Base-by-base conservation (phyloP, 2,888 invertebrate species). In the Slavum lentiscoides region DNA sequence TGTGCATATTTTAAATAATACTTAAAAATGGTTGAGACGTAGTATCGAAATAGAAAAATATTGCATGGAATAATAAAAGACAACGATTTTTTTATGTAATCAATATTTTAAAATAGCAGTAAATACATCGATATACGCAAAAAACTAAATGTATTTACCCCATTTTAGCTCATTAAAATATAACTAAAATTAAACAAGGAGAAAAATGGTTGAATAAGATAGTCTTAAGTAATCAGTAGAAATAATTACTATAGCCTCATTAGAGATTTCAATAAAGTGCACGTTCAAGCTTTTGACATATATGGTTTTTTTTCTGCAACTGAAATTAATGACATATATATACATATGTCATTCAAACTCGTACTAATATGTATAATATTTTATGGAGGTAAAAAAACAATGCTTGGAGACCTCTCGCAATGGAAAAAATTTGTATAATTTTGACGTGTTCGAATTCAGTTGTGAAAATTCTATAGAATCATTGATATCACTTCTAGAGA, bases 151-250 rank as follows among this genome's bases (percentile, higher is more conserved):
- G 43, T 6, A 37, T 62, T 62, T 62, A 62, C 49, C 37, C 37
- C 37, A 19, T 23, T 39, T 80, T 72, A 72, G 80, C 70, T 64
- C 70, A 6, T 58, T 72, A 72, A 70, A 72, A 80, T 64, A 58
- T 55, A 58, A 72, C 39, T 23, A 58, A 80, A 66, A 55, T 72
- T 64, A 80, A 80, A 80, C n/a, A 64, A 39, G 43, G 39, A 23
- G 64, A 49, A 64, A 72, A 72, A 72, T 53, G 64, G 70, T 80
- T 80, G 70, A 39, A 70, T 39, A 55, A 66, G 64, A 66, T 59
- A 43, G 43, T 68, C n/a, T 59, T 1, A n/a, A 68, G 67, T 75
- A 68, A 75, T 75, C 67, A 49, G 75, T n/a, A 67, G 43, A 23
- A 75, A 75, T 67, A 59, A 67, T 23, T 58, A 75, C 67, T n/a